Evolutionary conservation across 1,140 invertebrate species (phyloP).

Genomic region (Drosophila athabasca): DNA sequence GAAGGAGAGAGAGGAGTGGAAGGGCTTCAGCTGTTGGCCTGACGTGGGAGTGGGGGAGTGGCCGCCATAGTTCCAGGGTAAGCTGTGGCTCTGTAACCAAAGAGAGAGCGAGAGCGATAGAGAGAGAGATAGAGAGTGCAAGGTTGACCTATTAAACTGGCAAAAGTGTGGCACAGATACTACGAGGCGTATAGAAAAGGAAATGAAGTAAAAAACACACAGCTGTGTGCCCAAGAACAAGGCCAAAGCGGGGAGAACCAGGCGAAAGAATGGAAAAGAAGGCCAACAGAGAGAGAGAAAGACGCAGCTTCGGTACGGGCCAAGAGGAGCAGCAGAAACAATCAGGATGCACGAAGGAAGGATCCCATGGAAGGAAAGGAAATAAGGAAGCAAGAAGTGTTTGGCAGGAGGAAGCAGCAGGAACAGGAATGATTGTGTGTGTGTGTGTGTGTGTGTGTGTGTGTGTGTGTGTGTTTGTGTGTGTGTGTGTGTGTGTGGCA

Average conservation of each 20-base stretch:
- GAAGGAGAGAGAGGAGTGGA: too few relatives aligned
- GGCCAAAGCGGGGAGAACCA: slow-evolving; percentile 7
- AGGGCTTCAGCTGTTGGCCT: too few relatives aligned
- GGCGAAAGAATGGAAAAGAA: too few relatives aligned
- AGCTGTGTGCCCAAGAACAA: slow-evolving; percentile 30
- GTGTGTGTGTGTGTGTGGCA: background rate
- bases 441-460: background rate
- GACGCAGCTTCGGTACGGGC: too few relatives aligned
- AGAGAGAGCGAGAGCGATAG: slow-evolving; percentile 9
- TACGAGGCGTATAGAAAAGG: slow-evolving; percentile 20
- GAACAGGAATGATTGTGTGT: slow-evolving; percentile 9
- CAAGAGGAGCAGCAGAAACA: too few relatives aligned
- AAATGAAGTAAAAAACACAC: slow-evolving; percentile 32
- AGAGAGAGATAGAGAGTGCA: slow-evolving; percentile 40
- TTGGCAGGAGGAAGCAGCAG: slow-evolving; percentile 2
- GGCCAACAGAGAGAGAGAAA: too few relatives aligned
- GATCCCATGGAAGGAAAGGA: background rate
- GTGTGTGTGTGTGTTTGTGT: background rate
- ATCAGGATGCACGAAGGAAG: background rate
- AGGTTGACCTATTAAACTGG: slow-evolving; percentile 47
- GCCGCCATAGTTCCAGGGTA: background rate
- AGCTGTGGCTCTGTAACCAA: background rate
- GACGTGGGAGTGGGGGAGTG: too few relatives aligned
- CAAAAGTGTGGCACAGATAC: slow-evolving; percentile 42
- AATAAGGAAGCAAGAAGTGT: slow-evolving; percentile 1